Percentiles rank a stretch among this genome's conserved stretches.
Evolutionary conservation across 1,140 invertebrate genomes (phyloP).

Genomic region (Drosophila persimilis): DNA sequence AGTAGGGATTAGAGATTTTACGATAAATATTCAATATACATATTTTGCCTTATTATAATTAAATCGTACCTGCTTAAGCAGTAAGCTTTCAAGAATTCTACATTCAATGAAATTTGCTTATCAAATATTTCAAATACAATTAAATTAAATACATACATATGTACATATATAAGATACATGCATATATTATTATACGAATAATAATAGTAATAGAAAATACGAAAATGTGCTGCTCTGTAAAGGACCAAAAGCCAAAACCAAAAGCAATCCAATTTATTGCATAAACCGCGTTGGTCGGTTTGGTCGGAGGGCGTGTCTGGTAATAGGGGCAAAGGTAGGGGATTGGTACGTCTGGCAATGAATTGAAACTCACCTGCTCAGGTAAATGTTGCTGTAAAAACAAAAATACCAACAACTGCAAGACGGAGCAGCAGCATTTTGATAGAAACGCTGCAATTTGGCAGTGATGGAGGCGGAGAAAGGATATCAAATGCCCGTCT

Average conservation of each 20-base stretch:
- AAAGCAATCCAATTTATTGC: conserved; percentile 77
- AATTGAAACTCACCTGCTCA: conserved; percentile 56
- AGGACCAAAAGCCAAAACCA: conserved; percentile 40
- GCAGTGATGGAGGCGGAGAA: conserved; percentile 1
- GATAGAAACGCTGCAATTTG: conserved; percentile 70
- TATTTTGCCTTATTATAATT: too few species aligned
- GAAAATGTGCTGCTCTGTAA: conserved; percentile 23
- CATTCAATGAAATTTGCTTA: too few species aligned
- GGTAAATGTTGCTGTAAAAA: conserved; percentile 61
- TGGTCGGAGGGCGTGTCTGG: conserved; percentile 22
- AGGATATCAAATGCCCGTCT: too few species aligned
- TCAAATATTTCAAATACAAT: conserved; percentile 36
- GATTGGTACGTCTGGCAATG: conserved; percentile 26
- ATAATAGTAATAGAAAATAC: conserved; percentile 49
- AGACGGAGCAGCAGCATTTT: conserved; percentile 59
- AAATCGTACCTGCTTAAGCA: too few species aligned
- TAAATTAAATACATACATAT: conserved; percentile 54
- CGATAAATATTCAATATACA: too few species aligned
- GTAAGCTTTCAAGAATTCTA: too few species aligned
- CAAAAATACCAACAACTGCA: conserved; percentile 44
- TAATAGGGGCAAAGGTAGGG: background rate
- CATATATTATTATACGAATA: background rate
- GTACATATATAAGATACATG: too few species aligned
- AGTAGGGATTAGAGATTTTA: too few species aligned
- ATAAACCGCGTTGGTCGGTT: conserved; percentile 59